These are phyloP conservation scores for Bellardia bayeri DNA, from an alignment of 2,888 invertebrate species.

Conservation along the genomic window DNA sequence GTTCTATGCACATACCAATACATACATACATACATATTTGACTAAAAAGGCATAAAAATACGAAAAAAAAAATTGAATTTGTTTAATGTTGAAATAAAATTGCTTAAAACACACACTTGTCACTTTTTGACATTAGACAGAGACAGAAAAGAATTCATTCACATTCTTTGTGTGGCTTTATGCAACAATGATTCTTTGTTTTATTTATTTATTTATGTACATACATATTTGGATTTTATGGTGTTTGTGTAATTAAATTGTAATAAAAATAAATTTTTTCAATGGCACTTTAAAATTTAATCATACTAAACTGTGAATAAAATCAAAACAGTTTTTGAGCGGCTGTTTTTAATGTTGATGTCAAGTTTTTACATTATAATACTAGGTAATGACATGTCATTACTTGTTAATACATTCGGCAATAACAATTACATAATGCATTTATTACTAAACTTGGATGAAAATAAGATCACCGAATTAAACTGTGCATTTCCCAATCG, in stretches of 20 bases:
- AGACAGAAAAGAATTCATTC: slow-evolving; percentile 51
- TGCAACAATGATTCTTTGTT: slow-evolving; percentile 53
- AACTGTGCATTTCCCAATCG: too few species aligned
- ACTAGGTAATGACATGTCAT: too few species aligned
- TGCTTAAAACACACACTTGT: neutral
- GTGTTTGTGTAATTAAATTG: slow-evolving; percentile 33
- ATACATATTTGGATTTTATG: slow-evolving; percentile 6
- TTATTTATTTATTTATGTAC: slow-evolving; percentile 27
- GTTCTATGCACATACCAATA: neutral
- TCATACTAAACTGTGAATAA: slow-evolving; percentile 10
- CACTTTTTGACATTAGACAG: neutral
- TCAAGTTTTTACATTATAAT: neutral
- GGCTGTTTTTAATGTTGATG: neutral
- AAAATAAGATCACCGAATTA: too few species aligned
- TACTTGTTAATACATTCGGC: too few species aligned
- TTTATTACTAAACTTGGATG: too few species aligned
- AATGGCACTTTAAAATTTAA: slow-evolving; percentile 32
- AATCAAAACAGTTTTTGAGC: neutral
- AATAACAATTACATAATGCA: too few species aligned
- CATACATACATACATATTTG: too few species aligned
- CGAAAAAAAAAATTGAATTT: neutral
- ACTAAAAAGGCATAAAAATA: neutral
- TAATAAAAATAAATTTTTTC: slow-evolving; percentile 23
- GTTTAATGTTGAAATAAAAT: slow-evolving; percentile 26
- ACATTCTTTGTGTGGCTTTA: slow-evolving; percentile 25